Percentiles rank a stretch among this genome's conserved stretches.
Evolutionary conservation across 2,113 vertebrate species (phyloP).

Genomic region (Myrmecobius fasciatus): DNA sequence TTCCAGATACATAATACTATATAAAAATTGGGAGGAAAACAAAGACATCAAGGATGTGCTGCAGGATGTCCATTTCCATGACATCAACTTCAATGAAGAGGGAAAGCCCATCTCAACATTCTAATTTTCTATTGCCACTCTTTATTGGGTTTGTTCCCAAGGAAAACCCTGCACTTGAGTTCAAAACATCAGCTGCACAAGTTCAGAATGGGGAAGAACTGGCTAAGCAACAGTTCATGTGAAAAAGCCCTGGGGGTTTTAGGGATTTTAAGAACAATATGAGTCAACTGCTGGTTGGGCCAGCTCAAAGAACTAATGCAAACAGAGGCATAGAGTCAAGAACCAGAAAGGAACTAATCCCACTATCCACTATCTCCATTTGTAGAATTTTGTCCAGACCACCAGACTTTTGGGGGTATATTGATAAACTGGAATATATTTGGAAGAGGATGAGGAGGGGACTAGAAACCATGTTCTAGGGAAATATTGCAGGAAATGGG

Average conservation of each 20-base stretch:
- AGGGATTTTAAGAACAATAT: neutral
- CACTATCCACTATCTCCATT: neutral
- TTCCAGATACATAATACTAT: neutral
- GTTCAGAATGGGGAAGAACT: neutral
- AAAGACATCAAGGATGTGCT: neutral
- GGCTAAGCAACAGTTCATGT: neutral
- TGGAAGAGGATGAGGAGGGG: neutral
- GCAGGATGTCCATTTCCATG: neutral
- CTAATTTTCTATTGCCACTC: neutral
- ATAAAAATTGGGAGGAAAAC: neutral
- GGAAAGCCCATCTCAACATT: neutral
- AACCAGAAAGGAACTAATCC: neutral
- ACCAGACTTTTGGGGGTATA: neutral
- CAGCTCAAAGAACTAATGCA: neutral
- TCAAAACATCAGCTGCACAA: neutral
- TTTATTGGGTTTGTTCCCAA: neutral
- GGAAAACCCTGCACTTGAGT: neutral
- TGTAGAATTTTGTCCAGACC: neutral
- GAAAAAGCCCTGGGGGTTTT: neutral
- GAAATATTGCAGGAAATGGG: neutral
- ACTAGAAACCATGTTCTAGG: neutral
- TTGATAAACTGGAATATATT: neutral
- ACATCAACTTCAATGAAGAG: neutral
- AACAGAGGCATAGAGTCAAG: neutral
- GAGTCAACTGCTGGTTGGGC: neutral